Percentiles rank a stretch among this genome's conserved stretches.
Evolutionary conservation across 2,797 vertebrate species (phyloP).

Genomic region (Girardinus metallicus): DNA sequence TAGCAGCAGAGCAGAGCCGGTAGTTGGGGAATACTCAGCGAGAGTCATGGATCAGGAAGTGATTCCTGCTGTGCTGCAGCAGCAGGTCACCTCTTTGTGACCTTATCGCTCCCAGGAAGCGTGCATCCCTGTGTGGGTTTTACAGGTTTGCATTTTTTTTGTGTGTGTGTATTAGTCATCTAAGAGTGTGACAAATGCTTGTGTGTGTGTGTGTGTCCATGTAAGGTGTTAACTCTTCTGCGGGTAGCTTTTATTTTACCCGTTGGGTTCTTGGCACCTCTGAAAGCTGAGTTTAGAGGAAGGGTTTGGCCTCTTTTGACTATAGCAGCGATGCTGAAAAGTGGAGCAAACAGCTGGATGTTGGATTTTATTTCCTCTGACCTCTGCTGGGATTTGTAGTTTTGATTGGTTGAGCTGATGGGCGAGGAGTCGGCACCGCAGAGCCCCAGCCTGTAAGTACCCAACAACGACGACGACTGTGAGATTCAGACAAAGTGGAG

Average conservation of each 20-base stretch:
- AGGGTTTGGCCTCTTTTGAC: conserved; percentile 28
- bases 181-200: not conserved
- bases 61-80: conserved; percentile 65
- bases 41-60: conserved; percentile 62
- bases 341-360: conserved; percentile 23
- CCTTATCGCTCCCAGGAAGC: conserved; percentile 61
- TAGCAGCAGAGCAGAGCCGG: conserved; percentile 18
- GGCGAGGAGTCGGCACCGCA: conserved; percentile 54
- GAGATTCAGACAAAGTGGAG: not conserved
- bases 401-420: conserved; percentile 51
- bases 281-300: conserved; percentile 37
- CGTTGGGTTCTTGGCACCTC: conserved; percentile 26
- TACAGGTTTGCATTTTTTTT: conserved; percentile 11
- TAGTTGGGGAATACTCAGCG: conserved; percentile 37
- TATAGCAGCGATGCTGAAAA: conserved; percentile 12
- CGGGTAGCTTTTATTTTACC: conserved; percentile 38
- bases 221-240: conserved; percentile 45
- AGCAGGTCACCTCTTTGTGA: conserved; percentile 71
- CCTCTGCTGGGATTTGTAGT: conserved; percentile 67
- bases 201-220: conserved; percentile 5
- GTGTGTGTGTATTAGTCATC: conserved; percentile 4
- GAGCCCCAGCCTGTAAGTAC: conserved; percentile 66
- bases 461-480: not conserved
- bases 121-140: conserved; percentile 21
- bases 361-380: conserved; percentile 22